These are phyloP conservation scores for Rhopalosiphum maidis DNA, from an alignment of 1,140 invertebrate genomes.

Conservation along the genomic window DNA sequence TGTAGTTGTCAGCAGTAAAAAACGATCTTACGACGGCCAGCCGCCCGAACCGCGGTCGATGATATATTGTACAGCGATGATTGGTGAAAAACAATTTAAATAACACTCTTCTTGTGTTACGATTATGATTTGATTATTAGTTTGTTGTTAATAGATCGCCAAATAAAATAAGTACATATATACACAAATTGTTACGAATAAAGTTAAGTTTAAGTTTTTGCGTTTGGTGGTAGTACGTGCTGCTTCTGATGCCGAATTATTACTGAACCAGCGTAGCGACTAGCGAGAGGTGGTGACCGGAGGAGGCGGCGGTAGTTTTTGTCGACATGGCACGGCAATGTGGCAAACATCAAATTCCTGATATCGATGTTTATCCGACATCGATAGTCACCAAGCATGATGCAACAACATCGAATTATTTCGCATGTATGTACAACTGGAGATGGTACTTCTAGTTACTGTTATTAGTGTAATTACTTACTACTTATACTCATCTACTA, in stretches of 20 bases:
- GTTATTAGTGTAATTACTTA: no score
- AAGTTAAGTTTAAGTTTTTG: background rate
- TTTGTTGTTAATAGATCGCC: background rate
- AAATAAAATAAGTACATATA: background rate
- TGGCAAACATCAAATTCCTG: background rate
- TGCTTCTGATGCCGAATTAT: background rate
- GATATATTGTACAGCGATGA: background rate
- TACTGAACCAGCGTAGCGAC: background rate
- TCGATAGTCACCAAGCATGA: background rate
- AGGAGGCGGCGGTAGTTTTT: background rate
- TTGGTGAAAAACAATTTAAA: background rate
- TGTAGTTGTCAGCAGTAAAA: no score
- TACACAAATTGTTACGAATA: background rate
- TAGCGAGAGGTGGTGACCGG: background rate
- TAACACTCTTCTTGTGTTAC: background rate
- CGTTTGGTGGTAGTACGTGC: background rate
- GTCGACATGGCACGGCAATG: conserved; percentile 24
- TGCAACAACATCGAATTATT: background rate
- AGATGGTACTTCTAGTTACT: background rate
- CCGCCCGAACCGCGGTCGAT: background rate
- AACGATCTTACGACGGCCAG: background rate
- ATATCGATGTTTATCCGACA: background rate
- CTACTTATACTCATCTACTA: background rate
- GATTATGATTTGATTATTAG: background rate
- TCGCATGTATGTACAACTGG: background rate